These are phyloP conservation scores for Ennomos quercinarius DNA, from an alignment of 2,888 invertebrate species.

Conservation along the genomic window DNA sequence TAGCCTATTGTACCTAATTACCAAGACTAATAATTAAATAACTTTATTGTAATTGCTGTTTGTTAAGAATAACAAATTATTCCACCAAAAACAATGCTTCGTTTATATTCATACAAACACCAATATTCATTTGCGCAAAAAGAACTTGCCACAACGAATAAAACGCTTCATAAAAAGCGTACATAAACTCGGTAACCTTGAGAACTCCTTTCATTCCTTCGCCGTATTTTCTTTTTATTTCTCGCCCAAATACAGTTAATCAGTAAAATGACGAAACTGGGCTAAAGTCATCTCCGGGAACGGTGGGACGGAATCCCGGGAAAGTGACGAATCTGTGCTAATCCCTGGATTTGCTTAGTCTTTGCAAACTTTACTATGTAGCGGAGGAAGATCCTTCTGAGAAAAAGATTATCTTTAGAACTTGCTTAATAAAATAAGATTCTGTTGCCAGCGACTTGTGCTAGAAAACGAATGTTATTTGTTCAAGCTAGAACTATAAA, in stretches of 20 bases:
- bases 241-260: conserved; percentile 15
- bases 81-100: too few species aligned
- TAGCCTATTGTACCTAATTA: too few species aligned
- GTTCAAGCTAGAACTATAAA: too few species aligned
- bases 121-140: conserved; percentile 9
- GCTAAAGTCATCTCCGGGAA: conserved; percentile 40
- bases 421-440: too few species aligned
- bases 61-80: too few species aligned
- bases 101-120: not conserved
- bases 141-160: conserved; percentile 5
- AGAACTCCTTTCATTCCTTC: conserved; percentile 21
- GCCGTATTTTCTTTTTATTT: conserved; percentile 15
- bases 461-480: too few species aligned
- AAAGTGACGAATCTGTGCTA: conserved; percentile 36
- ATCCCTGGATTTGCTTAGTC: conserved; percentile 40
- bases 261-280: conserved; percentile 42
- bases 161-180: conserved; percentile 11
- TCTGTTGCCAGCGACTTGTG: too few species aligned
- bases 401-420: conserved; percentile 23
- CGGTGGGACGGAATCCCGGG: conserved; percentile 38
- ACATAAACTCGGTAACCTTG: conserved; percentile 25
- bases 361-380: conserved; percentile 29
- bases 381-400: conserved; percentile 29
- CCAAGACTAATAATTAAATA: too few species aligned
- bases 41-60: too few species aligned